These are phyloP conservation scores for Tetranychus urticae DNA, from an alignment of 1,140 invertebrate species.

Conservation along the genomic window DNA sequence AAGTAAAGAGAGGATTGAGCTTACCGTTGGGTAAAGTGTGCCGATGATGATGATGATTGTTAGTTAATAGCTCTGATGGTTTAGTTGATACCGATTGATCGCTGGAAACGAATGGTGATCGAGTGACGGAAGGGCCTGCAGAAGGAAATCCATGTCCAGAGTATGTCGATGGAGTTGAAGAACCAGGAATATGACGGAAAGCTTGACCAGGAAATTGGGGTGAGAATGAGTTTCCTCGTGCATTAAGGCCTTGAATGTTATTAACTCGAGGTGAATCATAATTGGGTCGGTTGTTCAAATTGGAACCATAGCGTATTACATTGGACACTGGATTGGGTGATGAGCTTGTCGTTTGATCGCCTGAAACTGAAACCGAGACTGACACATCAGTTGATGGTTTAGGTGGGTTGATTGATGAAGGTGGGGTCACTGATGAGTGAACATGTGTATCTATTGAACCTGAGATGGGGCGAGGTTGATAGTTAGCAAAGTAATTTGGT, in stretches of 20 bases:
- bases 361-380: neutral
- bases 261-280: neutral
- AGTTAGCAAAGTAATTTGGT: too few species aligned
- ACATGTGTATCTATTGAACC: neutral
- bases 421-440: neutral
- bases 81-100: neutral
- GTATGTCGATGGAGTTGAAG: neutral
- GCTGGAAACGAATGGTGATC: neutral
- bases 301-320: conserved; percentile 5
- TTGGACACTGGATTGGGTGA: neutral
- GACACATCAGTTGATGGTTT: neutral
- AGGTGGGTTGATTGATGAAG: neutral
- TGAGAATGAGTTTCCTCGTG: neutral
- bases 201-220: neutral
- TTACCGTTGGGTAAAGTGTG: neutral
- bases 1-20: neutral
- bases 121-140: neutral
- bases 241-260: neutral
- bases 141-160: neutral
- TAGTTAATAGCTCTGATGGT: neutral
- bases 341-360: neutral
- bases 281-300: neutral
- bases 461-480: too few species aligned
- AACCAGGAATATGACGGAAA: neutral
- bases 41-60: neutral